These are phyloP conservation scores for Clytia hemisphaerica DNA, from an alignment of 30 jellyfish, hydroid and myxozoan genomes.

Conservation along the genomic window DNA sequence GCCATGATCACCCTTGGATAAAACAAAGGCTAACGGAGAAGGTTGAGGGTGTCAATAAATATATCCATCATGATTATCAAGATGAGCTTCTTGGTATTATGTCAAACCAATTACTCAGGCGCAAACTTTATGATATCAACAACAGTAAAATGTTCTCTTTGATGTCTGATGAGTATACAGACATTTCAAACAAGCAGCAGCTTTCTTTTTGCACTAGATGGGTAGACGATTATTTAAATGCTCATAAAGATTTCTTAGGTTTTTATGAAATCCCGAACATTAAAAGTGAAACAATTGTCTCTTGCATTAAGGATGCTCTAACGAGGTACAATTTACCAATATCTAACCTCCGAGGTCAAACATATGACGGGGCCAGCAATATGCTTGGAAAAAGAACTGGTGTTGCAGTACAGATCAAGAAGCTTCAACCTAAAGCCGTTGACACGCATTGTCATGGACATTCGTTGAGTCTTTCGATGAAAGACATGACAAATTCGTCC, in stretches of 20 bases:
- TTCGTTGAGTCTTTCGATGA: neutral
- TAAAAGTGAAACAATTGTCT: neutral
- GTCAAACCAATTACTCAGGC: constrained; percentile 30
- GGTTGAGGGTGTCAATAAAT: constrained; percentile 19
- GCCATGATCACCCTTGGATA: constrained; percentile 13
- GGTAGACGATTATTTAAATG: neutral
- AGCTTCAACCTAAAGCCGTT: neutral
- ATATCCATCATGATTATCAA: constrained; percentile 30
- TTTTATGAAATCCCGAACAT: constrained; percentile 8
- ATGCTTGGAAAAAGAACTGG: neutral
- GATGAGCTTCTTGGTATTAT: constrained; percentile 24
- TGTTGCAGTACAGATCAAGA: neutral
- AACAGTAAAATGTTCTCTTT: neutral
- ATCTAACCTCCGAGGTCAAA: constrained; percentile 8
- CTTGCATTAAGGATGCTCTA: constrained; percentile 1
- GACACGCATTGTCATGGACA: too few species aligned
- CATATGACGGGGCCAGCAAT: too few species aligned
- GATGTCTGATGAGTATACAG: constrained; percentile 25
- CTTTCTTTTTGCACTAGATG: constrained; percentile 12
- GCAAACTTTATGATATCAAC: neutral
- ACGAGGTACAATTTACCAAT: neutral
- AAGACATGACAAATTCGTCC: constrained; percentile 5
- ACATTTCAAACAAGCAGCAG: constrained; percentile 32
- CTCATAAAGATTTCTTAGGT: neutral
- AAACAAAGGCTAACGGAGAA: constrained; percentile 11